These are phyloP conservation scores for Diplolepis rosae DNA, from an alignment of 2,888 invertebrate genomes.

Conservation along the genomic window DNA sequence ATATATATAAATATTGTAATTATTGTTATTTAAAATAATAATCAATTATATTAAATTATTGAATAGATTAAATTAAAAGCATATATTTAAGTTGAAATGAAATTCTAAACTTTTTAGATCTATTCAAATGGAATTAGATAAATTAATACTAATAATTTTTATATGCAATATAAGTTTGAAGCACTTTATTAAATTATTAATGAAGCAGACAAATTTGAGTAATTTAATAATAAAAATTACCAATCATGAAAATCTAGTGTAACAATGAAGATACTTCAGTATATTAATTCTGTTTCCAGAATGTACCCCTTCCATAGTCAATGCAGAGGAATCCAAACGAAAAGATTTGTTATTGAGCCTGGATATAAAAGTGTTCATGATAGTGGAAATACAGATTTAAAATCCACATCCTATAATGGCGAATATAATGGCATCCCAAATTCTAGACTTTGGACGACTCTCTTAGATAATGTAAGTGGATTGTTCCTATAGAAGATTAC, in stretches of 20 bases:
- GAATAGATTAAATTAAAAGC: background rate
- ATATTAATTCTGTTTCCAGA: constrained; percentile 39
- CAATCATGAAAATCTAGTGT: too few species aligned
- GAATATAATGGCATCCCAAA: constrained; percentile 40
- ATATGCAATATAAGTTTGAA: too few species aligned
- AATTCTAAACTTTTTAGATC: too few species aligned
- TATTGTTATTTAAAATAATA: too few species aligned
- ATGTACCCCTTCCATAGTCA: constrained; percentile 55
- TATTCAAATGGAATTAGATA: background rate
- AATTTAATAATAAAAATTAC: too few species aligned
- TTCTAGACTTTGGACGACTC: constrained; percentile 31
- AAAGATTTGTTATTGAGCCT: constrained; percentile 51
- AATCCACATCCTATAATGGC: constrained; percentile 32
- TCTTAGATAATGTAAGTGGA: constrained; percentile 37
- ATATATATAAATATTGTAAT: too few species aligned
- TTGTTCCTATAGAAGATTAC: background rate
- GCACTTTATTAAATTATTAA: too few species aligned
- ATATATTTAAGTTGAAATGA: background rate
- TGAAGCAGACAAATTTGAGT: too few species aligned
- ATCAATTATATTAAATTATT: too few species aligned
- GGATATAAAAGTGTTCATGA: constrained; percentile 46
- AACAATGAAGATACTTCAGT: background rate
- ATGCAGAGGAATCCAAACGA: constrained; percentile 59
- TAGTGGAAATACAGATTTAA: constrained; percentile 32
- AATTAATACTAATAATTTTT: too few species aligned